Conservation (phyloP, 2,113 vertebrate species). For the Eonycteris spelaea region DNA sequence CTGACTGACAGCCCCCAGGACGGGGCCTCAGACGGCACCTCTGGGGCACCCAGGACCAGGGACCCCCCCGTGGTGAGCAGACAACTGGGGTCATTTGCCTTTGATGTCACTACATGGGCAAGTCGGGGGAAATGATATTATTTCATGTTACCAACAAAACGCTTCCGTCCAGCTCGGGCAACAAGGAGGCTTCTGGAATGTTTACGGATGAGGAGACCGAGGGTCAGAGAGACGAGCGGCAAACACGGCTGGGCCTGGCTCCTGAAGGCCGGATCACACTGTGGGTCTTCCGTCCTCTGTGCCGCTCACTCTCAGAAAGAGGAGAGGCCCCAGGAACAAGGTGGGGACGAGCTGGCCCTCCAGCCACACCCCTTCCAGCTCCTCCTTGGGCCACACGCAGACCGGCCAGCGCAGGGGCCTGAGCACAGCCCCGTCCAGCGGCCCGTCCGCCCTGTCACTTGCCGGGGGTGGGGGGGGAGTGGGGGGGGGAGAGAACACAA, state of each 20-base stretch:
- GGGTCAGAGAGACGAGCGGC: background rate
- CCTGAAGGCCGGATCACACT: background rate
- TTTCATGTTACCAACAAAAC: background rate
- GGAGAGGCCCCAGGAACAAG: background rate
- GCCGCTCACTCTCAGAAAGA: background rate
- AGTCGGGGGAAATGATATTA: background rate
- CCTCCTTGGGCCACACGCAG: background rate
- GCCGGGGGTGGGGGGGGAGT: conserved; percentile 61
- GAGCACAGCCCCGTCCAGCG: background rate
- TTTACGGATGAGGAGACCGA: background rate
- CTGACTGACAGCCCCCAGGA: background rate
- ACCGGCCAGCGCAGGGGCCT: accelerated
- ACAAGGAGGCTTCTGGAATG: background rate
- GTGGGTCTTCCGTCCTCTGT: background rate
- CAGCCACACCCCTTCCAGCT: background rate
- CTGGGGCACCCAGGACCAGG: background rate
- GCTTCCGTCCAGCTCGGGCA: background rate
- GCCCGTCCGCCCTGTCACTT: conserved; percentile 37
- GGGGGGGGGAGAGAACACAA: conserved; percentile 39
- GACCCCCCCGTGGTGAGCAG: too few relatives aligned
- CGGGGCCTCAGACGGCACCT: accelerated
- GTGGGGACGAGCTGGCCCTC: background rate
- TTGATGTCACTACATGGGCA: background rate
- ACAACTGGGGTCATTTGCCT: background rate
- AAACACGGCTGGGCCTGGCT: accelerated